A percentile compares a stretch with the other conserved stretches of the same genome.
These are phyloP conservation scores for Zenarchopterus dispar DNA, from an alignment of 2,797 vertebrate genomes.

Conservation along the genomic window DNA sequence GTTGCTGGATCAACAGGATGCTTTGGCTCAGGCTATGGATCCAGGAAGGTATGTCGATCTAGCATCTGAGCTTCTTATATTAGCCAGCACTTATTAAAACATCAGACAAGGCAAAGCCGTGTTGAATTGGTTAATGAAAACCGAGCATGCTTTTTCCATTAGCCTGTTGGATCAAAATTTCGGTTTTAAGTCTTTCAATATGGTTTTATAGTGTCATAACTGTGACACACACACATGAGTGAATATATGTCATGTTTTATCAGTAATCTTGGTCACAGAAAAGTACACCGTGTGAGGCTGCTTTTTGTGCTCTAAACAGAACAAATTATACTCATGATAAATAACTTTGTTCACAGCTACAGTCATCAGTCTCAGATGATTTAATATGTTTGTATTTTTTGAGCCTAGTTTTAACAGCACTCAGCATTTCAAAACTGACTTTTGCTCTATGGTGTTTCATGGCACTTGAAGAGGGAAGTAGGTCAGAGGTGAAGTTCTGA, in stretches of 20 bases:
- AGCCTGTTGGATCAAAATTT: too few relatives aligned
- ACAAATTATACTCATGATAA: constrained; percentile 17
- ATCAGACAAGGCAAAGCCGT: not conserved
- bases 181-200: too few relatives aligned
- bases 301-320: not conserved
- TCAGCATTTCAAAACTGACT: not conserved
- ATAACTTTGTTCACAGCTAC: not conserved
- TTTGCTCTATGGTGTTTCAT: not conserved
- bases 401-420: not conserved
- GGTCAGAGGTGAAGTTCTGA: constrained; percentile 37
- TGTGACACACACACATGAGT: too few relatives aligned
- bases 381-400: constrained; percentile 1
- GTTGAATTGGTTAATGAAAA: not conserved
- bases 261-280: constrained; percentile 11
- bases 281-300: constrained; percentile 14
- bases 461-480: constrained; percentile 25
- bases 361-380: not conserved
- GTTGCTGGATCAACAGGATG: constrained; percentile 10
- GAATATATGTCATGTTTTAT: not conserved
- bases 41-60: constrained; percentile 62
- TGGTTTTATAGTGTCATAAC: too few relatives aligned
- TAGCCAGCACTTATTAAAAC: not conserved
- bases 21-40: constrained; percentile 22
- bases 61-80: not conserved
- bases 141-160: too few relatives aligned